Evolutionary conservation across 2,888 invertebrate genomes (phyloP).

Genomic region (Trissoscelio sp.): DNA sequence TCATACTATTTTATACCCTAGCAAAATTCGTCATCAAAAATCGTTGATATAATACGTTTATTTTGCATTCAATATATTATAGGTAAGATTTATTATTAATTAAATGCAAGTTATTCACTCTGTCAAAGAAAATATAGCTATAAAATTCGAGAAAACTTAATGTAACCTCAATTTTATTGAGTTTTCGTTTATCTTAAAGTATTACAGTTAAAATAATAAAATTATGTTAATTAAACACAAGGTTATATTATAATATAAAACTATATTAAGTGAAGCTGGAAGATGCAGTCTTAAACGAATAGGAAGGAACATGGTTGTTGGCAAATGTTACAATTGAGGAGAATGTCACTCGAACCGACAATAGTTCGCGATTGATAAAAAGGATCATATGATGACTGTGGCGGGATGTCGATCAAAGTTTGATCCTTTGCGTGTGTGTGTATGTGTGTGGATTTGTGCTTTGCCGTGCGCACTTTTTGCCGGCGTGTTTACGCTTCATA

Average conservation of each 20-base stretch:
- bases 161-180: too few relatives aligned
- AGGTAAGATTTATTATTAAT: constrained; percentile 20
- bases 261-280: too few relatives aligned
- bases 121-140: constrained; percentile 4
- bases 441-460: constrained; percentile 18
- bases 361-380: constrained; percentile 37
- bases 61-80: constrained; percentile 13
- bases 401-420: constrained; percentile 62
- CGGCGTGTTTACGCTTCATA: constrained; percentile 79
- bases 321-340: constrained; percentile 16
- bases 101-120: neutral
- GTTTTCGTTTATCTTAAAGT: too few relatives aligned
- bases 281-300: neutral
- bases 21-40: constrained; percentile 13
- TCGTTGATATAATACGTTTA: constrained; percentile 23
- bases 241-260: too few relatives aligned
- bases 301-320: neutral
- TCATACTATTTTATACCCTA: constrained; percentile 2
- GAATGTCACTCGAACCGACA: constrained; percentile 20
- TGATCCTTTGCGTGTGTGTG: constrained; percentile 39
- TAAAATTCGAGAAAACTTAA: too few relatives aligned
- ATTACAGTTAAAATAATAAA: too few relatives aligned
- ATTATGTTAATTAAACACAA: too few relatives aligned
- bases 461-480: constrained; percentile 72
- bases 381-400: constrained; percentile 27